Percentiles rank a stretch among this genome's conserved stretches.
phyloP scores from a whole-genome alignment of 92 coral and sea anemone species.

The Epizoanthus fatuus region DNA sequence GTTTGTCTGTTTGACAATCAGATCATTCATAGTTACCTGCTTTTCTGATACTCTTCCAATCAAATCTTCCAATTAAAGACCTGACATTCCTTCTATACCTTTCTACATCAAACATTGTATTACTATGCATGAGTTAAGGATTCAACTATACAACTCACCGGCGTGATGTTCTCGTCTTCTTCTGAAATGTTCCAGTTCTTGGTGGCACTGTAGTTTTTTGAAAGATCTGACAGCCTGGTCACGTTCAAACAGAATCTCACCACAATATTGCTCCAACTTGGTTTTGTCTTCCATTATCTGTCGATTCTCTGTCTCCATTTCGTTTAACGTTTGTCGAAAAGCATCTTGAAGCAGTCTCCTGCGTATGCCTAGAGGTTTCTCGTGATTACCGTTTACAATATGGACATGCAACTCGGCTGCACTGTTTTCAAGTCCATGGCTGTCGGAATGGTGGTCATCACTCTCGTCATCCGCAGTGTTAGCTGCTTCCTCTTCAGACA shows the following conservation, averaged over 20 bases:
- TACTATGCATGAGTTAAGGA: background rate
- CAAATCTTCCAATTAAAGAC: too few relatives aligned
- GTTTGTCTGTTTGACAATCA: too few relatives aligned
- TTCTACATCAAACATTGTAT: too few relatives aligned
- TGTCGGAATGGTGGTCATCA: background rate
- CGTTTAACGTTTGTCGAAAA: background rate
- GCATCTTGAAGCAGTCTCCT: background rate
- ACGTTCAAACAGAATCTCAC: conserved; percentile 8
- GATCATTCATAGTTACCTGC: too few relatives aligned
- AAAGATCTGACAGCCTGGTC: background rate
- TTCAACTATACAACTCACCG: background rate
- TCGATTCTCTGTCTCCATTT: background rate
- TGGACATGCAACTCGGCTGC: background rate
- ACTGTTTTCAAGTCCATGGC: background rate
- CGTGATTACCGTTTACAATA: background rate
- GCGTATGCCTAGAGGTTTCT: background rate
- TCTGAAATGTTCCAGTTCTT: background rate
- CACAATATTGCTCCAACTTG: background rate
- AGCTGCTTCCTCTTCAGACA: background rate
- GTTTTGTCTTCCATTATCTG: background rate
- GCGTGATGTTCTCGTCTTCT: background rate
- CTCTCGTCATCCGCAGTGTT: background rate
- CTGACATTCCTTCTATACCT: too few relatives aligned
- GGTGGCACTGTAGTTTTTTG: background rate
- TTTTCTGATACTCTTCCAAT: too few relatives aligned